Evolutionary conservation across 1,140 invertebrate genomes (phyloP), one percentile per base, ranked within the genome.

Genomic region (Araneus ventricosus): DNA sequence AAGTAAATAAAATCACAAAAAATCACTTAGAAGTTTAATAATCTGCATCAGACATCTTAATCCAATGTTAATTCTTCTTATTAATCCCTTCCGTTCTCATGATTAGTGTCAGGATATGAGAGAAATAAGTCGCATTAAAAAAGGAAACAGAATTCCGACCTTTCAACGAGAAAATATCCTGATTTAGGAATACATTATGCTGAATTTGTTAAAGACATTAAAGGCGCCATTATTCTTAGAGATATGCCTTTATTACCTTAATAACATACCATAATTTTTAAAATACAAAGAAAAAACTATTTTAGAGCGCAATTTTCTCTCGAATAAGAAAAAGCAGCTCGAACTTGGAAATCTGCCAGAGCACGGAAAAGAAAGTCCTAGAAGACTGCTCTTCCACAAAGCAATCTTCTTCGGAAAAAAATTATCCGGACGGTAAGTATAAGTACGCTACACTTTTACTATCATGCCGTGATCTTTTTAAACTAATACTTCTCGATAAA

Each of bases 241-340:
- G 52, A 86, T 61, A 30, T 61, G 34, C 84, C 61, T 86, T 86
- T 86, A 86, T 86, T 86, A 86, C 84, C 84, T 86, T 59, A 27
- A 61, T 30, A 61, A 59, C 14, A 34, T 34, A 27, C 45, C 7
- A 24, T 59, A 59, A 86, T 59, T 86, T 59, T 86, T 86, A 30
- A 27, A 17, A 37, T 30, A 86, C 30, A 30, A 34, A 86, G 4
- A 30, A 86, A 52, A 61, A 75, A 14, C 34, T 20, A 75, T 75
- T 75, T 75, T 37, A 75, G 14, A 37, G 30, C 70, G 3, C 4
- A 34, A 37, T 63, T 63, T 63, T 63, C 22, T 1, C 22, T n/a
- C 8, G 59, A 86, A 34, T 34, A 17, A 86, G 57, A 6, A 34
- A 86, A 61, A 59, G 20, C 24, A 59, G 10, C n/a, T 20, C 17